A percentile compares a stretch with the other conserved stretches of the same genome.
Evolutionary conservation across 2,797 vertebrate species (phyloP).

Genomic region (Neosilurus mollespiculum): DNA sequence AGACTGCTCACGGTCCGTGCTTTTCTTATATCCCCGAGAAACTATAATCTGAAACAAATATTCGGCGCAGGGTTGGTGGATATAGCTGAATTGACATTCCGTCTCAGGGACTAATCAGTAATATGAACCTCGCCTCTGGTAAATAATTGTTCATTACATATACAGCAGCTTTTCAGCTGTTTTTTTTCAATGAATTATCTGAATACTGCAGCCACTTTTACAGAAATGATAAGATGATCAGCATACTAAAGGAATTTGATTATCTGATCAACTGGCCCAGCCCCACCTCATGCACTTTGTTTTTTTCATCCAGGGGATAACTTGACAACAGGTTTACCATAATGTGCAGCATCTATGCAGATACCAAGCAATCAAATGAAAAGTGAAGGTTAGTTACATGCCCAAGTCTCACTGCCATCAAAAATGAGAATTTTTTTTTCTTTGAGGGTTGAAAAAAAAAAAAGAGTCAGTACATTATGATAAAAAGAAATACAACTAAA

Average conservation of each 20-base stretch:
- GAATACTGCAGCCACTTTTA: neutral
- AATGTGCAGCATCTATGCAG: neutral
- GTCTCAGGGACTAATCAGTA: too few relatives aligned
- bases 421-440: neutral
- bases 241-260: neutral
- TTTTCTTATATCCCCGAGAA: too few relatives aligned
- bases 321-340: neutral
- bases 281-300: neutral
- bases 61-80: too few relatives aligned
- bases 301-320: neutral
- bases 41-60: too few relatives aligned
- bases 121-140: too few relatives aligned
- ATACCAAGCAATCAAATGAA: neutral
- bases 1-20: too few relatives aligned
- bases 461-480: neutral
- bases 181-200: neutral
- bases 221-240: neutral
- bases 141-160: neutral
- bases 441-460: neutral
- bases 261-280: neutral
- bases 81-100: too few relatives aligned
- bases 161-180: neutral
- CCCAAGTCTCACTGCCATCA: neutral
- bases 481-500: neutral
- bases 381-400: too few relatives aligned